These are phyloP conservation scores for Coenonympha glycerion DNA, from an alignment of 2,888 invertebrate genomes.

Conservation along the genomic window DNA sequence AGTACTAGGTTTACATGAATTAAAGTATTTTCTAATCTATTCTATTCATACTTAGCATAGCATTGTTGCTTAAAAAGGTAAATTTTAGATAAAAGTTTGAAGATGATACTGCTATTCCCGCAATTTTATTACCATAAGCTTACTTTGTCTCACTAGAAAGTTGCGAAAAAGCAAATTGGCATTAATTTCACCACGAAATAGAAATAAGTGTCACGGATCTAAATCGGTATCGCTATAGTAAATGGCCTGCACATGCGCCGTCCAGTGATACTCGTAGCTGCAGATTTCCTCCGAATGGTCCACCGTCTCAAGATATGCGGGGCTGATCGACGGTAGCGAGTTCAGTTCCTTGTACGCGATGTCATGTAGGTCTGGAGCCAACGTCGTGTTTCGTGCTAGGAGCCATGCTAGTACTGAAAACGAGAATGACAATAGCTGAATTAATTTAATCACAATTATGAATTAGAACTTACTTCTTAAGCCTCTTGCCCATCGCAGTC, in stretches of 20 bases:
- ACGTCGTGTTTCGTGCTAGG: constrained; percentile 42
- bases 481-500: no score
- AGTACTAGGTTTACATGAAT: no score
- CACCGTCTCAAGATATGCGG: constrained; percentile 47
- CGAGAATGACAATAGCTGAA: neutral
- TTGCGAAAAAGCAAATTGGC: no score
- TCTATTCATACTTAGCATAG: no score
- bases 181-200: no score
- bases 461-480: neutral
- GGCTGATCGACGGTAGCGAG: constrained; percentile 44
- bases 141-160: no score
- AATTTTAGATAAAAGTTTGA: no score
- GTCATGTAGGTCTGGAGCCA: constrained; percentile 37
- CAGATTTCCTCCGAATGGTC: constrained; percentile 44
- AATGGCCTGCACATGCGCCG: constrained; percentile 53
- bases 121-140: no score
- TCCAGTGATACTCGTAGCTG: constrained; percentile 49
- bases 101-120: no score
- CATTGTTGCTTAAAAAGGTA: no score
- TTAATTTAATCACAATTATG: neutral
- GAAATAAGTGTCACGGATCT: neutral
- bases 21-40: no score
- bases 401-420: constrained; percentile 61
- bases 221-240: constrained; percentile 15
- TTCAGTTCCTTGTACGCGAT: constrained; percentile 42